Evolutionary conservation across 2,888 invertebrate genomes (phyloP), one percentile per base, ranked within the genome.

Genomic region (Drosophila paramelanica): DNA sequence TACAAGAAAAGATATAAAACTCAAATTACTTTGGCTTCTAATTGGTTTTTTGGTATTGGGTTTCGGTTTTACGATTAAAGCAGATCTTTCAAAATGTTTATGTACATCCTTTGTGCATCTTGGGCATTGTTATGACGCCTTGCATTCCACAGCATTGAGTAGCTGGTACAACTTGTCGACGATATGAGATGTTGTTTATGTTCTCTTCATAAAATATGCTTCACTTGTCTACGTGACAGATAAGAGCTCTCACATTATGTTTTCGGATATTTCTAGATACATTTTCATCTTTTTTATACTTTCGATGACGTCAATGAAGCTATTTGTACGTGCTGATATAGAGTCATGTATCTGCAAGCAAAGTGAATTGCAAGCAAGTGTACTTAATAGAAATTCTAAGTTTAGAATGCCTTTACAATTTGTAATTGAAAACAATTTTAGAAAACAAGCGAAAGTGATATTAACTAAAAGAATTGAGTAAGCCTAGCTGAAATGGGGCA

Each of bases 1-100:
- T 68, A 66, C 62, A 74, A 78, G 53, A 73, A 79, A 64, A 73
- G 50, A 68, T 74, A 73, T 68, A 60, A 62, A 65, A 69, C 60
- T 58, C 7, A 62, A 60, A 72, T 57, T 77, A 65, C 51, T 36
- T 58, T 68, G 64, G 7, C 20, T 68, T 69, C 52, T 73, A 61
- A 77, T 73, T 68, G 61, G 17, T 60, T 55, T 45, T 47, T 11
- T 33, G 67, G 58, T 39, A 49, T 51, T 38, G 47, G 60, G 49
- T 57, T 58, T 20, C 55, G 47, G 58, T 51, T 73, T 61, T 36
- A 53, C 14, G 33, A 46, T 45, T 47, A 8, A 36, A 50, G 5
- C 45, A 53, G 20, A 41, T 70, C 43, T 25, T 55, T 20, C 23
- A n/a, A 6, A 52, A 6, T n/a, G 23, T 43, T 45, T 14, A 41